These are phyloP conservation scores for Antrozous pallidus DNA, from an alignment of 2,797 vertebrate species.

Conservation along the genomic window DNA sequence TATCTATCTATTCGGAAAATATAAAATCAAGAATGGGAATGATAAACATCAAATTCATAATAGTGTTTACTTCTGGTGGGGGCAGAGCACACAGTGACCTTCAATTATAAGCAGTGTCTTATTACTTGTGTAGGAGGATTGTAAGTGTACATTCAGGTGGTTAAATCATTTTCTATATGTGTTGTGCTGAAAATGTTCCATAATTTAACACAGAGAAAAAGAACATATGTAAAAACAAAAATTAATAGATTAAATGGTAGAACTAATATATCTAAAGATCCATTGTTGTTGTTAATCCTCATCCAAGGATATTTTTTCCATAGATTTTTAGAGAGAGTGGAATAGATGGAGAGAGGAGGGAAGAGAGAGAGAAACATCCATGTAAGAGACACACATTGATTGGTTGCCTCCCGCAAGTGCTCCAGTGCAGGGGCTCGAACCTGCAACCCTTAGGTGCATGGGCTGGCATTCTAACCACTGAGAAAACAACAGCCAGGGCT, in stretches of 20 bases:
- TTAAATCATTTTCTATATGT: neutral
- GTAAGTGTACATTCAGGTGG: neutral
- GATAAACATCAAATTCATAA: neutral
- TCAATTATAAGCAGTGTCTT: conserved; percentile 6
- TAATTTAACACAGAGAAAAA: conserved; percentile 17
- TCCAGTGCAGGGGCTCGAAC: no score
- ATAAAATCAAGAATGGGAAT: conserved; percentile 15
- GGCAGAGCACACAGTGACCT: neutral
- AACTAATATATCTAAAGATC: neutral
- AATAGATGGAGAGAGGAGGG: no score
- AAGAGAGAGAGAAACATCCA: no score
- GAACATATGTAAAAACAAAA: neutral
- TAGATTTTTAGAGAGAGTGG: no score
- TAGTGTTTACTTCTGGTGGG: neutral
- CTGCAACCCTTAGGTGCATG: no score
- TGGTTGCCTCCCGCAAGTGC: no score
- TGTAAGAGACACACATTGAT: no score
- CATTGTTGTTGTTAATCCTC: neutral
- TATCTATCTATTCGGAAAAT: neutral
- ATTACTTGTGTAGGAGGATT: neutral
- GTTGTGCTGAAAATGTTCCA: neutral
- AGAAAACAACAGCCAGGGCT: no score
- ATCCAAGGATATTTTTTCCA: no score
- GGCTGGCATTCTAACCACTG: no score
- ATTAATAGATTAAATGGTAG: neutral